Evolutionary conservation across 2,113 vertebrate species (phyloP), one percentile per base, ranked within the genome.

Genomic region (Vombatus ursinus): DNA sequence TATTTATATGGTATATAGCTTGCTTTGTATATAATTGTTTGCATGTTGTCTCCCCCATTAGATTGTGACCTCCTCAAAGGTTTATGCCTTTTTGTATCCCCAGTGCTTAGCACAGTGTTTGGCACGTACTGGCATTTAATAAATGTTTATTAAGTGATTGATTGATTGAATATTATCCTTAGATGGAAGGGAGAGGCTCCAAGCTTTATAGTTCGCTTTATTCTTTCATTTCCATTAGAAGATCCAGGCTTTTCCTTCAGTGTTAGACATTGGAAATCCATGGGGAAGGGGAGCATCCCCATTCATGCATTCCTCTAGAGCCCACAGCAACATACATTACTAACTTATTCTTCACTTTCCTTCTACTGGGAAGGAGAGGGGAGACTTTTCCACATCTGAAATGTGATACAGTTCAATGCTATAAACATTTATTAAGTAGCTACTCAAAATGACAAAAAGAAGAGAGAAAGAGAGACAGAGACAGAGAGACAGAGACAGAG

Each of bases 1-100:
- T 90, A 50, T 47, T 31, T 14, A 16, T 89, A 57, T 14, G 49
- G 11, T 52, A 28, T 10, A 90, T 28, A 48, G 89, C 37, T 52
- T 95, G 93, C 52, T 95, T 47, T 95, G 49, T 25, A 57, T 57
- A 57, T 57, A 57, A 31, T 57, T 57, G 26, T 57, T 57, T 57
- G 8, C 24, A 57, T 28, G 25, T 57, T 57, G 26, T 57, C 26
- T 31, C 26, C 9, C 26, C 52, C 26, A 10, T 31, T 57, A 57
- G 28, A 57, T 31, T 11, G 54, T 57, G 26, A 28, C 8, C 54
- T 57, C 22, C 52, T 52, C 3, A 11, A 52, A 52, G 22, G 52
- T 24, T 52, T 52, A 23, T 52, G 3, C 90, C 47, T 89, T 93
- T 93, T 52, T 53, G 22, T 54, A 92, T 77, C 89, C 47, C 22